Percentiles rank a stretch among this genome's conserved stretches.
Evolutionary conservation across 2,888 invertebrate genomes (phyloP).

Genomic region (Amphipoea oculea): DNA sequence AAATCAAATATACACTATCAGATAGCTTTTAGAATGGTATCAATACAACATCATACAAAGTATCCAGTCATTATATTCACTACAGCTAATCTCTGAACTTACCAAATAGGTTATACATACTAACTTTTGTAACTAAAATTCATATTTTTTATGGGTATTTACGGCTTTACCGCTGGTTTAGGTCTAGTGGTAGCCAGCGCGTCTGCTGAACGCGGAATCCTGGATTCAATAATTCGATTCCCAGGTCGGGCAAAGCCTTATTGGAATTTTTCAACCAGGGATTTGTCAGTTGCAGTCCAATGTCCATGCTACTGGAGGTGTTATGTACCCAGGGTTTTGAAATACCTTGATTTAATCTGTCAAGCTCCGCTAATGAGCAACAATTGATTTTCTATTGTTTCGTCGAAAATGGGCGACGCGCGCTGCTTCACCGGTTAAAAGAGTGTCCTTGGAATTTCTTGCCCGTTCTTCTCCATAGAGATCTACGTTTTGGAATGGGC

Average conservation of each 20-base stretch:
- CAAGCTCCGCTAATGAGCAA: too few relatives aligned
- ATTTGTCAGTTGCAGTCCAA: background rate
- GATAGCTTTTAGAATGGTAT: slow-evolving; percentile 49
- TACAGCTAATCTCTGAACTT: slow-evolving; percentile 26
- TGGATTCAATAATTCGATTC: background rate
- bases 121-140: slow-evolving; percentile 8
- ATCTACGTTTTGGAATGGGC: background rate
- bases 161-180: background rate
- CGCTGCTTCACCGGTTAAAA: background rate
- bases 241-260: background rate
- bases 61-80: slow-evolving; percentile 19
- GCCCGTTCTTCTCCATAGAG: too few relatives aligned
- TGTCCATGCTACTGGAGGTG: background rate
- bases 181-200: too few relatives aligned
- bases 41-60: slow-evolving; percentile 36
- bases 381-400: too few relatives aligned
- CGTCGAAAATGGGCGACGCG: too few relatives aligned
- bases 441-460: background rate
- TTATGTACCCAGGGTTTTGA: background rate
- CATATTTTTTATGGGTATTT: background rate
- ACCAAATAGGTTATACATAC: slow-evolving; percentile 8
- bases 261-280: too few relatives aligned
- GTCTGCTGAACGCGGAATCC: too few relatives aligned
- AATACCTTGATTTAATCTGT: background rate
- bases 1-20: slow-evolving; percentile 40